These are phyloP conservation scores for Limnephilus lunatus DNA, from an alignment of 2,888 invertebrate species.

Conservation along the genomic window DNA sequence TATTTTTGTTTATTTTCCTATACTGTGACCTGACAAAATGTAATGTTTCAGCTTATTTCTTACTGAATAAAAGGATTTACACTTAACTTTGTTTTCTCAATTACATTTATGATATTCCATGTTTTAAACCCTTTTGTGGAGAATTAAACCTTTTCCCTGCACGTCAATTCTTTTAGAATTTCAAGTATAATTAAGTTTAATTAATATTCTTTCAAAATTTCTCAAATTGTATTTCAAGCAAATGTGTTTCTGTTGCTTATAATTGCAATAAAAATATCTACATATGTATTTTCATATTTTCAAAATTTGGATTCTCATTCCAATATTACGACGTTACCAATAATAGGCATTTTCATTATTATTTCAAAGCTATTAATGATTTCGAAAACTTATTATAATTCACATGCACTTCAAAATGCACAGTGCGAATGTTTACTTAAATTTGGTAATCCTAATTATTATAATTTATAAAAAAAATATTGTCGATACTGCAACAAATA, in stretches of 20 bases:
- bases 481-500: not conserved
- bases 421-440: not conserved
- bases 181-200: not conserved
- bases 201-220: not conserved
- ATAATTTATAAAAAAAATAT: not conserved
- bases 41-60: not conserved
- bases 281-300: not conserved
- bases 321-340: not conserved
- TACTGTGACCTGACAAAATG: not conserved
- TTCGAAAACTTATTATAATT: not conserved
- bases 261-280: not conserved
- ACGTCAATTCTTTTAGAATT: not conserved
- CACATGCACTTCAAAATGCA: not conserved
- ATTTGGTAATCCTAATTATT: not conserved
- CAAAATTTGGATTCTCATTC: not conserved
- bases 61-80: constrained; percentile 9
- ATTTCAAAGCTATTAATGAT: not conserved
- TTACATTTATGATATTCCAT: constrained; percentile 52
- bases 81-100: constrained; percentile 34
- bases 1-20: not conserved
- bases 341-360: not conserved
- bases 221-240: not conserved
- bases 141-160: not conserved
- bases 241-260: not conserved
- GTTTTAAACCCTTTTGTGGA: constrained; percentile 19